These are phyloP conservation scores for Recurvirostra avosetta DNA, from an alignment of 2,113 vertebrate genomes.

Conservation along the genomic window DNA sequence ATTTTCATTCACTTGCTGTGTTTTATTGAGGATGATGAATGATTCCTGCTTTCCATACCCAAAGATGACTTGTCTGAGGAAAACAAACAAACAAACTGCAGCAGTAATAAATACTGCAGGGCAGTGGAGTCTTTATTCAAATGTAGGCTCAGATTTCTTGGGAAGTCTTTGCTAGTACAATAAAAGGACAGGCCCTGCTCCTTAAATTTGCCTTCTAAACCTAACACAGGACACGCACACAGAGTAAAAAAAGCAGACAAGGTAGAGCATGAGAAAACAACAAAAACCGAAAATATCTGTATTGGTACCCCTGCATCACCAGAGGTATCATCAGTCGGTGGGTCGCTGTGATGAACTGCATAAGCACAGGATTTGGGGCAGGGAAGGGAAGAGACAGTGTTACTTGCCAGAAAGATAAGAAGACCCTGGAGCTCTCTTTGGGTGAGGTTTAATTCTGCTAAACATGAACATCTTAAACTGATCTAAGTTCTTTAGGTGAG, in stretches of 20 bases:
- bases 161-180: neutral
- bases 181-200: neutral
- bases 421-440: neutral
- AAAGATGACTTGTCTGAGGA: neutral
- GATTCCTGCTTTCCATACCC: neutral
- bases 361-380: neutral
- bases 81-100: neutral
- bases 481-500: neutral
- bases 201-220: neutral
- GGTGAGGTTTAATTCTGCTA: neutral
- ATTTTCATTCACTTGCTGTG: neutral
- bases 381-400: accelerated
- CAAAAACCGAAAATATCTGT: neutral
- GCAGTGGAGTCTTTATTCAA: neutral
- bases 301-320: neutral
- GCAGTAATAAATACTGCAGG: neutral
- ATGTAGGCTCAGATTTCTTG: neutral
- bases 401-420: neutral
- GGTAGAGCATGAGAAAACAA: accelerated
- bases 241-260: accelerated
- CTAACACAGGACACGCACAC: neutral
- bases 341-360: neutral
- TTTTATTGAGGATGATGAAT: neutral
- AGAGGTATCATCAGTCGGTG: accelerated
- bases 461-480: neutral